Conservation (phyloP, 2,113 vertebrate genomes). For the Anarhynchus alexandrinus region DNA sequence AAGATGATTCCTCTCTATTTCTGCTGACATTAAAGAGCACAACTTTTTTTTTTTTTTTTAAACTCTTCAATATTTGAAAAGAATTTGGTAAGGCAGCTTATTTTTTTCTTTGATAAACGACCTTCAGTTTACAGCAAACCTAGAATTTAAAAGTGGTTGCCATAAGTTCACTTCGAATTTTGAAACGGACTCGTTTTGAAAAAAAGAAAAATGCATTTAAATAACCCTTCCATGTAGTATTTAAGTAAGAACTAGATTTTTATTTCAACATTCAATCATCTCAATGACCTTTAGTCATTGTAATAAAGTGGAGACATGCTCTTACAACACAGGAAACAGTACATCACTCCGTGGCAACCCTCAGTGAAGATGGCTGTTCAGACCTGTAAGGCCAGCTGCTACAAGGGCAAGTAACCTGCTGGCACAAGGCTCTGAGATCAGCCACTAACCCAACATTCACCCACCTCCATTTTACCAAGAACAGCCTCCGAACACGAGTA, state of each 20-base stretch:
- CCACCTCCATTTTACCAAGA: accelerated
- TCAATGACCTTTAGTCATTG: accelerated
- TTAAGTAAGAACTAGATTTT: not conserved
- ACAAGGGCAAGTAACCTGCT: not conserved
- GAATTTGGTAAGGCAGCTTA: not conserved
- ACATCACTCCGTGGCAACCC: not conserved
- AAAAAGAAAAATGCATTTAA: not conserved
- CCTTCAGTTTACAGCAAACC: not conserved
- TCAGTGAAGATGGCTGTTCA: not conserved
- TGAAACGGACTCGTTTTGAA: not conserved
- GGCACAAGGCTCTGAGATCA: not conserved
- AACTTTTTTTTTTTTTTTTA: not conserved
- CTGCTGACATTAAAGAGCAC: not conserved
- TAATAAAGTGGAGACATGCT: not conserved
- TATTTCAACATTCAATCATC: not conserved
- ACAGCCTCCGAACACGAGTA: not conserved
- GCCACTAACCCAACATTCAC: not conserved
- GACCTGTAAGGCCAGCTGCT: not conserved
- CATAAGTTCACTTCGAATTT: not conserved
- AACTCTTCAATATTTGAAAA: not conserved
- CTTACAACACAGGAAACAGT: not conserved
- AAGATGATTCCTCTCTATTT: not conserved
- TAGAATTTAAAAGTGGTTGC: not conserved
- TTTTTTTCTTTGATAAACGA: not conserved
- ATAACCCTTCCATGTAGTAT: not conserved